A percentile compares a stretch with the other conserved stretches of the same genome.
phyloP scores from a whole-genome alignment of 2,113 vertebrate genomes.

The Martes martes region DNA sequence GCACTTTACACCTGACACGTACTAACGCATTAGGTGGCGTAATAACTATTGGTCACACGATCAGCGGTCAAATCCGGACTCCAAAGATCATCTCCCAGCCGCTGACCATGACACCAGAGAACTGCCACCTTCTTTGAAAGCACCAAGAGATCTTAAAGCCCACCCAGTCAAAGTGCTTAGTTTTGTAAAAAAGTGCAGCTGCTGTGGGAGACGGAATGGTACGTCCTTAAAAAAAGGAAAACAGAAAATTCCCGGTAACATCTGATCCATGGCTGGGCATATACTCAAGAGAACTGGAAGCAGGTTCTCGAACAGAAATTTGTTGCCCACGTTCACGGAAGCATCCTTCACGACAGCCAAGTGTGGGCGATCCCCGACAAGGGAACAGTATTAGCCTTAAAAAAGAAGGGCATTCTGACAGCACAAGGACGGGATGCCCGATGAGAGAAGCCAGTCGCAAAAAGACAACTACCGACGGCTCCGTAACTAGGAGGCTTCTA shows the following conservation, averaged over 20 bases:
- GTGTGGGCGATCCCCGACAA: accelerated
- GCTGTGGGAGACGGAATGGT: accelerated
- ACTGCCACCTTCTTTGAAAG: background rate
- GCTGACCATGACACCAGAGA: background rate
- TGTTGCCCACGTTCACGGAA: too few species aligned
- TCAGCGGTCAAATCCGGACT: background rate
- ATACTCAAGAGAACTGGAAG: background rate
- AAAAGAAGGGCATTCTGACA: background rate
- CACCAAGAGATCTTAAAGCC: background rate
- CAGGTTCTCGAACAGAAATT: accelerated
- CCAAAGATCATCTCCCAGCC: background rate
- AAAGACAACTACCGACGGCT: background rate
- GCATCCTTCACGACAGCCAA: accelerated
- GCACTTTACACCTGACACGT: accelerated
- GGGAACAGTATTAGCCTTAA: background rate
- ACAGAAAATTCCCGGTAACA: background rate
- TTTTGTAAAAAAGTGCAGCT: background rate
- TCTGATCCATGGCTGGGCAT: background rate
- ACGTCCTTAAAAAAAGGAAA: background rate
- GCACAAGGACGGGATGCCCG: accelerated
- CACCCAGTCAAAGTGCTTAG: background rate
- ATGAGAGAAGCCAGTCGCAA: background rate
- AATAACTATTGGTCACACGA: accelerated
- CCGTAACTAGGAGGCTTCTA: accelerated
- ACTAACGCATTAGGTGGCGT: accelerated